Conservation (phyloP, 1,140 invertebrate genomes). For the Ceratitis capitata region DNA sequence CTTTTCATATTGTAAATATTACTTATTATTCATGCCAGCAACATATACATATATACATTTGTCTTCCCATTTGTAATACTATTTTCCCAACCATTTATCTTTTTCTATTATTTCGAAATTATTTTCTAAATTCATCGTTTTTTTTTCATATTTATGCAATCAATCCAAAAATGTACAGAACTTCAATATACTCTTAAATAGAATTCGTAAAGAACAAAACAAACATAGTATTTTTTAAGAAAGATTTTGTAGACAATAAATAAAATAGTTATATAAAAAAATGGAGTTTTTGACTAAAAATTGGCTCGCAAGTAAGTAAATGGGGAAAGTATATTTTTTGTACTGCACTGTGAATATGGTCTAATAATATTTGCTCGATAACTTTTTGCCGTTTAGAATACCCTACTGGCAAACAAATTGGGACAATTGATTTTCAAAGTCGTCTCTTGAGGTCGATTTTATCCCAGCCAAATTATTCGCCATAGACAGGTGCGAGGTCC, state of each 20-base stretch:
- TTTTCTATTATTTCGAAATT: neutral
- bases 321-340: neutral
- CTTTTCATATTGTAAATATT: constrained; percentile 7
- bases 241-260: constrained; percentile 4
- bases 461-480: no score
- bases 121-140: neutral
- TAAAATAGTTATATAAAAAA: neutral
- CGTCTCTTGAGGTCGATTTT: no score
- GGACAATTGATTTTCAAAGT: no score
- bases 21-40: neutral
- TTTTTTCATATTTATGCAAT: constrained; percentile 26
- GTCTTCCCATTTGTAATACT: neutral
- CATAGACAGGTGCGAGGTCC: no score
- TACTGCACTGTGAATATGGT: no score
- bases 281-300: neutral
- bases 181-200: constrained; percentile 15
- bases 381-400: no score
- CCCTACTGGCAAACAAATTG: no score
- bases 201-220: constrained; percentile 15
- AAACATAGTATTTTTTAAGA: constrained; percentile 24
- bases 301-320: neutral
- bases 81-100: neutral
- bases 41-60: neutral
- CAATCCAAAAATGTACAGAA: constrained; percentile 39
- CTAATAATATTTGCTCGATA: no score